A percentile compares a stretch with the other conserved stretches of the same genome.
Evolutionary conservation across 2,888 invertebrate species (phyloP).

Genomic region (Tenthredo mesomela): DNA sequence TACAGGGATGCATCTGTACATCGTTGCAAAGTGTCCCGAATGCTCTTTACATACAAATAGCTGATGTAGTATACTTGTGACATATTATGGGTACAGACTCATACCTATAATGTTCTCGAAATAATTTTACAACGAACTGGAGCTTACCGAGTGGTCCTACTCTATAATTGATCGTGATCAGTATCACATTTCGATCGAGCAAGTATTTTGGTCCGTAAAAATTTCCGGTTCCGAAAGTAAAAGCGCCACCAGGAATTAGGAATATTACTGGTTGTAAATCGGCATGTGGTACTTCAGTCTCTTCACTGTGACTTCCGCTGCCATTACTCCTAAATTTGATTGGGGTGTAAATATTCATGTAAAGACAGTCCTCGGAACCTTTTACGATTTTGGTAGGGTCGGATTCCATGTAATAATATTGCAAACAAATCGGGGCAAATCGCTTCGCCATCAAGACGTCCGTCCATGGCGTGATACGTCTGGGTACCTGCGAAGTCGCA

Average conservation of each 20-base stretch:
- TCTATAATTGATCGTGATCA: conserved; percentile 85
- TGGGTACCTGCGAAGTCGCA: conserved; percentile 65
- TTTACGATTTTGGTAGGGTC: conserved; percentile 62
- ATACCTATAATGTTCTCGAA: not conserved
- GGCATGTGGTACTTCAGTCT: not conserved
- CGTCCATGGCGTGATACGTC: too few relatives aligned
- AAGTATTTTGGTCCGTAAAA: too few relatives aligned
- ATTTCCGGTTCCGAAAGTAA: conserved; percentile 83
- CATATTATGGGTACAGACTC: not conserved
- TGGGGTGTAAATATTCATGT: too few relatives aligned
- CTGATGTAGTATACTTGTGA: too few relatives aligned
- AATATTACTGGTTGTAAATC: conserved; percentile 60
- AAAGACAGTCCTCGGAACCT: conserved; percentile 73
- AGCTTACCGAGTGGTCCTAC: conserved; percentile 83
- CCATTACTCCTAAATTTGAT: too few relatives aligned
- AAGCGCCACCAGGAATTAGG: conserved; percentile 63
- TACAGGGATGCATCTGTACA: too few relatives aligned
- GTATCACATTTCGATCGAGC: too few relatives aligned
- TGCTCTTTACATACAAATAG: too few relatives aligned
- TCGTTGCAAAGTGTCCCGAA: too few relatives aligned
- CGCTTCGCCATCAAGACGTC: conserved; percentile 70
- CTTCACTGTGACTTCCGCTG: too few relatives aligned
- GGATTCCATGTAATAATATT: conserved; percentile 65
- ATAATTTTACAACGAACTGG: not conserved
- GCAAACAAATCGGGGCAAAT: conserved; percentile 67